A percentile compares a stretch with the other conserved stretches of the same genome.
Evolutionary conservation across 1,140 invertebrate genomes (phyloP).

Genomic region (Protaetia brevitarsis): DNA sequence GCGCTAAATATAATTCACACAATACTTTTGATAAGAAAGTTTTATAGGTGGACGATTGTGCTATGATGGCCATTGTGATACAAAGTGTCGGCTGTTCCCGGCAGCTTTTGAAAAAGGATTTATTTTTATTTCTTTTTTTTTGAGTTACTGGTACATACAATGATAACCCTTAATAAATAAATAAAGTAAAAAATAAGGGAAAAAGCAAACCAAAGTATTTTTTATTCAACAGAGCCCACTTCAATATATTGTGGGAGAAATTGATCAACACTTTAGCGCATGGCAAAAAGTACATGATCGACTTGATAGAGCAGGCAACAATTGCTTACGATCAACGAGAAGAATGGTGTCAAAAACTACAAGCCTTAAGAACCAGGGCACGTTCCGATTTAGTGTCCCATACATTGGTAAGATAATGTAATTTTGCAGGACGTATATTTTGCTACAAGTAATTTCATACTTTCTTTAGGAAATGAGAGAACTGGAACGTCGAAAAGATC

Average conservation of each 20-base stretch:
- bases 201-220: too few relatives aligned
- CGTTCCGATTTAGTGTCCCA: constrained; percentile 52
- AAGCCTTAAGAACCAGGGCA: constrained; percentile 67
- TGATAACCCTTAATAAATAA: too few relatives aligned
- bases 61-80: too few relatives aligned
- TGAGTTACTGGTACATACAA: too few relatives aligned
- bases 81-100: too few relatives aligned
- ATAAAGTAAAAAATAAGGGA: too few relatives aligned
- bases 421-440: neutral
- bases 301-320: constrained; percentile 78
- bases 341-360: constrained; percentile 75
- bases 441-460: neutral
- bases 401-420: constrained; percentile 61
- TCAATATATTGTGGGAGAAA: constrained; percentile 56
- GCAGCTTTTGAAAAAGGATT: neutral
- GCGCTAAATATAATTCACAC: too few relatives aligned
- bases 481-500: constrained; percentile 75
- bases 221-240: constrained; percentile 13
- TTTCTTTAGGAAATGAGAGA: constrained; percentile 71
- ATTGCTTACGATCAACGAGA: constrained; percentile 80
- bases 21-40: too few relatives aligned
- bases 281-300: constrained; percentile 70
- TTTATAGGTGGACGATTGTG: too few relatives aligned
- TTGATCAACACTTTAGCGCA: constrained; percentile 66
- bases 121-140: neutral